Percentiles rank a stretch among this genome's conserved stretches.
Evolutionary conservation across 1,140 invertebrate species (phyloP).

Genomic region (Neodiprion lecontei): DNA sequence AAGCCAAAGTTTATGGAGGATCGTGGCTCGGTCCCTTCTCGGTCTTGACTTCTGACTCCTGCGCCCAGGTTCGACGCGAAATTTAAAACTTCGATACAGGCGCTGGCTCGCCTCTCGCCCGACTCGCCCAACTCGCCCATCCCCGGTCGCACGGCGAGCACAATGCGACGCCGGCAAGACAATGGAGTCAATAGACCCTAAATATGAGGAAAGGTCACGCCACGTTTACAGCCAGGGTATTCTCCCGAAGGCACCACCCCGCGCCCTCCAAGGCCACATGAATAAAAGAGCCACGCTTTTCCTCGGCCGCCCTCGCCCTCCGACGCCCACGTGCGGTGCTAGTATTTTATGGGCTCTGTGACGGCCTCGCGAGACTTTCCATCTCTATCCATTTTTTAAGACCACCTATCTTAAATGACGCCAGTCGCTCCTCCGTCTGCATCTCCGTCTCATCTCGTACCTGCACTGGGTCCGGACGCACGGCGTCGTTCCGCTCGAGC

Average conservation of each 20-base stretch:
- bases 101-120: background rate
- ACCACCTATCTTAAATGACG: background rate
- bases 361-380: background rate
- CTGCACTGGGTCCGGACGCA: background rate
- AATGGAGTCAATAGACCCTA: conserved; percentile 15
- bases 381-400: conserved; percentile 3
- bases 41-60: background rate
- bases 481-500: too few relatives aligned
- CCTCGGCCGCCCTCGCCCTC: background rate
- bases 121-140: background rate
- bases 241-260: background rate
- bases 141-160: background rate
- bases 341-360: background rate
- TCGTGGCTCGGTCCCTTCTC: too few relatives aligned
- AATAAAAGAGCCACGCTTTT: background rate
- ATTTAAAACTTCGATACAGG: background rate
- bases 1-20: background rate
- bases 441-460: background rate
- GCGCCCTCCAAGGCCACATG: background rate
- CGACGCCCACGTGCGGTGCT: background rate
- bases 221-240: conserved; percentile 3
- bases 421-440: background rate
- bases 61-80: background rate
- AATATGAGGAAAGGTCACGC: conserved; percentile 15
- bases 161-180: background rate